Evolutionary conservation across 2,113 vertebrate genomes (phyloP).

Genomic region (Gallinago media): DNA sequence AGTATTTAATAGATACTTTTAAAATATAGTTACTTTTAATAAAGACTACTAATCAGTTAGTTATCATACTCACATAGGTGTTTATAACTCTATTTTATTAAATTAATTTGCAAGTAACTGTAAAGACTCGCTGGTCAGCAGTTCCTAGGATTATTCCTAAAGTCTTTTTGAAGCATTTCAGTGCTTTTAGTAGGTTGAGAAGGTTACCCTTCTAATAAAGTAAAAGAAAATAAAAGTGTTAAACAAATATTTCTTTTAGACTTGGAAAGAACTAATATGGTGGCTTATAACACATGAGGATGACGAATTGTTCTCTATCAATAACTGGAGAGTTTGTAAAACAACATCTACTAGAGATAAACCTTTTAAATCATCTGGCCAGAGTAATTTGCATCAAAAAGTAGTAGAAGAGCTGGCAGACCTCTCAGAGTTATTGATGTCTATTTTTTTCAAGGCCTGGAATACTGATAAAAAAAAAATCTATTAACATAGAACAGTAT

Average conservation of each 20-base stretch:
- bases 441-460: neutral
- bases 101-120: neutral
- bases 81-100: neutral
- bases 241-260: neutral
- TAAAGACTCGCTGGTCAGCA: neutral
- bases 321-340: neutral
- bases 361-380: neutral
- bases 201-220: neutral
- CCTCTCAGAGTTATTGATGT: neutral
- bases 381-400: neutral
- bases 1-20: neutral
- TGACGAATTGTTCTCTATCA: neutral
- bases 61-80: neutral
- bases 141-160: neutral
- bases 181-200: neutral
- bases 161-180: neutral
- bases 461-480: neutral
- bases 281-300: neutral
- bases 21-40: neutral
- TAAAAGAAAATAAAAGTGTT: neutral
- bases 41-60: neutral
- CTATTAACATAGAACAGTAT: neutral
- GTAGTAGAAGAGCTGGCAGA: neutral
- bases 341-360: neutral
- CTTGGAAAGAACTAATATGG: neutral